Evolutionary conservation across 2,888 invertebrate species (phyloP), one percentile per base, ranked within the genome.

Genomic region (Idaea dimidiata): DNA sequence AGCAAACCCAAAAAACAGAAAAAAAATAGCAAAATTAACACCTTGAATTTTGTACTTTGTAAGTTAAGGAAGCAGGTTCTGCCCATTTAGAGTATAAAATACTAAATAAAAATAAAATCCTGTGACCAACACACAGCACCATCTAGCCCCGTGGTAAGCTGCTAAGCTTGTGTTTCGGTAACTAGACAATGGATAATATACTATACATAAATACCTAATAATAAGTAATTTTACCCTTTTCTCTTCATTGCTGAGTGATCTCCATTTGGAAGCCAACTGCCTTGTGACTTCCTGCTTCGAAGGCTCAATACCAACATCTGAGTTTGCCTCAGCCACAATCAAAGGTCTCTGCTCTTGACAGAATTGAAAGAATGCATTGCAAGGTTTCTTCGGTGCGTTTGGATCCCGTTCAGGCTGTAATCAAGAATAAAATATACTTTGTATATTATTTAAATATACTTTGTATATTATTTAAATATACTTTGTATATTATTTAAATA

Each of bases 321-420:
- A 86, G 67, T 91, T 92, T 24, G 95, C 86, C 76, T 95, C 94
- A 65, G 95, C 95, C 86, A 95, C 94, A 31, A 96, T 93, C 17
- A 95, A 83, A n/a, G 96, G 95, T 64, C 96, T 88, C 77, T 96
- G 96, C 75, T 96, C 96, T 88, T 96, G 96, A 72, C 96, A 96
- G 83, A 96, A 96, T 86, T 96, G 96, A 77, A 96, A 96, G 84
- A 96, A 96, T 59, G 96, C 96, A 93, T 96, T 96, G 61, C 96
- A 96, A 0, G 96, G 96, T 71, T 96, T 93, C 80, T 96, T 96
- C 0, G 96, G 96, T 59, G 96, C 96, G 86, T 96, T 95, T 0
- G 96, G 96, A 86, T 96, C 96, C 74, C 83, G 84, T 78, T 92
- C 91, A 62, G 91, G 88, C 91, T 91, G 73, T 32, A 83, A 85